phyloP scores from a whole-genome alignment of 2,113 vertebrate species.

The Cochlearius cochlearius region DNA sequence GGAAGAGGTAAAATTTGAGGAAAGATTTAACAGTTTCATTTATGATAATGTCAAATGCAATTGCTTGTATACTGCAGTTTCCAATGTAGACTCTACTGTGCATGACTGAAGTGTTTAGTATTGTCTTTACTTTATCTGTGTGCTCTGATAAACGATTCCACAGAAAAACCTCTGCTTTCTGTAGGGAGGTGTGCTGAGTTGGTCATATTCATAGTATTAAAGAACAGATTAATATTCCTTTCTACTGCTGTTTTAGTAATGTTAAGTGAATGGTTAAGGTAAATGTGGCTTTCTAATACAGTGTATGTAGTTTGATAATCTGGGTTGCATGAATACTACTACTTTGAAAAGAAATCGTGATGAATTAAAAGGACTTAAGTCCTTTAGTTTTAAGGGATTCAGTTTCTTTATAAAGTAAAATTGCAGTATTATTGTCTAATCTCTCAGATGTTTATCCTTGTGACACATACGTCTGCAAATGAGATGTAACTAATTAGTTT shows the following conservation, averaged over 20 bases:
- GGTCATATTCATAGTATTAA: not conserved
- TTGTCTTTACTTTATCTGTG: not conserved
- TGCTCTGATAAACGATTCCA: not conserved
- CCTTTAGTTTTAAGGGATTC: not conserved
- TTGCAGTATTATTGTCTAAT: not conserved
- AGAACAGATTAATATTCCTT: not conserved
- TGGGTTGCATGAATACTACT: not conserved
- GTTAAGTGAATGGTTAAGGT: not conserved
- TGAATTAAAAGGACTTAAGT: not conserved
- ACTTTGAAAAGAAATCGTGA: not conserved
- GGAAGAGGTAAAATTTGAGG: conserved; percentile 23
- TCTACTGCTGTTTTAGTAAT: not conserved
- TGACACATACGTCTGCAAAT: not conserved
- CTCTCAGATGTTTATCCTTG: not conserved
- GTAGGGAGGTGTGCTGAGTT: not conserved
- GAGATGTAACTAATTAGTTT: not conserved
- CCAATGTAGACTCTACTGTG: not conserved
- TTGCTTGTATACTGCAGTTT: not conserved
- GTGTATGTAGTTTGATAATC: not conserved
- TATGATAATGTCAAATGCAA: not conserved
- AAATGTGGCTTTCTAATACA: not conserved
- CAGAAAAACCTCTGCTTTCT: not conserved
- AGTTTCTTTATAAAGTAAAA: not conserved
- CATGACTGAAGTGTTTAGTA: not conserved
- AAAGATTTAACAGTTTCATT: not conserved